Conservation (phyloP, 1,140 invertebrate genomes). For the Drosophila pseudoobscura region DNA sequence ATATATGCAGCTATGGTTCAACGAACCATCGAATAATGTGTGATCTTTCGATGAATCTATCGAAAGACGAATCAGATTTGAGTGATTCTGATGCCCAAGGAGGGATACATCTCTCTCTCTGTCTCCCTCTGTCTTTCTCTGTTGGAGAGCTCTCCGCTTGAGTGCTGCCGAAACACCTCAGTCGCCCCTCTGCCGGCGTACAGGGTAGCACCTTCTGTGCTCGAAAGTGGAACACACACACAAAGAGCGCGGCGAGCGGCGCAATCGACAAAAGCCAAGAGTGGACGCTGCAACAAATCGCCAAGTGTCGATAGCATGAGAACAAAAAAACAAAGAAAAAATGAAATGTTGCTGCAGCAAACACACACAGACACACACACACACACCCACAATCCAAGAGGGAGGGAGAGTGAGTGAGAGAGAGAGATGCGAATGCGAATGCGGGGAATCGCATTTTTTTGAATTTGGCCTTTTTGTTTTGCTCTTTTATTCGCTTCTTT, state of each 20-base stretch:
- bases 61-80: no score
- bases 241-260: constrained; percentile 22
- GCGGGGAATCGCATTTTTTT: constrained; percentile 58
- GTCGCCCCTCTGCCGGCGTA: neutral
- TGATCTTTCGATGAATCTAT: no score
- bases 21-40: no score
- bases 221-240: constrained; percentile 66
- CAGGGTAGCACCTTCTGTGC: constrained; percentile 20
- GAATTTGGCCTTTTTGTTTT: constrained; percentile 69
- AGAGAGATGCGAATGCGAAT: constrained; percentile 27
- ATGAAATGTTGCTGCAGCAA: constrained; percentile 52
- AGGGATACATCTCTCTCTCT: no score
- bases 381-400: constrained; percentile 4
- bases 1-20: no score
- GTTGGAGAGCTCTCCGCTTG: no score
- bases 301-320: constrained; percentile 69
- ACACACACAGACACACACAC: constrained; percentile 12
- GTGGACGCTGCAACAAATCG: constrained; percentile 74
- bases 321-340: constrained; percentile 40
- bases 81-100: no score
- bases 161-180: neutral
- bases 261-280: constrained; percentile 54
- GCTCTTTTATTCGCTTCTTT: constrained; percentile 62
- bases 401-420: neutral
- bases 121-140: no score